These are phyloP conservation scores for Sarcophilus harrisii DNA, from an alignment of 2,797 vertebrate genomes.

Conservation along the genomic window DNA sequence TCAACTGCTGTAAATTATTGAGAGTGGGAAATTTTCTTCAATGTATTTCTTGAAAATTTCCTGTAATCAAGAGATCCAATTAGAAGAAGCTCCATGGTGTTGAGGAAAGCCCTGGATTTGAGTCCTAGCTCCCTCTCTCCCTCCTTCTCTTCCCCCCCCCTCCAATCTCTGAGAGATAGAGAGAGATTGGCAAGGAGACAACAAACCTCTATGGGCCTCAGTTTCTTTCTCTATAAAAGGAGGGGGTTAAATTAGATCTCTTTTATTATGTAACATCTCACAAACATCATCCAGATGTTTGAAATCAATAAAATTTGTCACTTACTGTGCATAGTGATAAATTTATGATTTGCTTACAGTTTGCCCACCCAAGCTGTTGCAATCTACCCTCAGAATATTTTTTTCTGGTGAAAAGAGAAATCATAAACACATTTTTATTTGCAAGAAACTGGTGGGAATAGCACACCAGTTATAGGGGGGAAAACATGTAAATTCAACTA, in stretches of 20 bases:
- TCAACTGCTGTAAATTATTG: not conserved
- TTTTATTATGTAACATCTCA: not conserved
- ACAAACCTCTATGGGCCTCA: not conserved
- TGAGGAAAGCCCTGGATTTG: too few relatives aligned
- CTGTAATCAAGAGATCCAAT: not conserved
- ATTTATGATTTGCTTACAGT: conserved; percentile 18
- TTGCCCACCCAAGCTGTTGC: conserved; percentile 10
- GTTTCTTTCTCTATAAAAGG: not conserved
- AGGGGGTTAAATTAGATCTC: not conserved
- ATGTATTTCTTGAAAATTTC: not conserved
- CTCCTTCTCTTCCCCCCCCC: too few relatives aligned
- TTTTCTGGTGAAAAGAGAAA: conserved; percentile 47
- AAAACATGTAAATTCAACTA: not conserved
- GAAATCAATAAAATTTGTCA: conserved; percentile 29
- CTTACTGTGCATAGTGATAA: not conserved
- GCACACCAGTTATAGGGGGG: not conserved
- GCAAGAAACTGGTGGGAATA: not conserved
- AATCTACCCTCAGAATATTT: conserved; percentile 46
- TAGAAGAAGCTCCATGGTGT: too few relatives aligned
- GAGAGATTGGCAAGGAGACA: not conserved
- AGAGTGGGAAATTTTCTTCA: not conserved
- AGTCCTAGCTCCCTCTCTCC: too few relatives aligned
- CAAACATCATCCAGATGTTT: conserved; percentile 10
- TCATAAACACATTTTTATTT: not conserved
- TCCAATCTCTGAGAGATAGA: too few relatives aligned